Evolutionary conservation across 2,113 vertebrate species (phyloP), one percentile per base, ranked within the genome.

Genomic region (Salvelinus fontinalis): DNA sequence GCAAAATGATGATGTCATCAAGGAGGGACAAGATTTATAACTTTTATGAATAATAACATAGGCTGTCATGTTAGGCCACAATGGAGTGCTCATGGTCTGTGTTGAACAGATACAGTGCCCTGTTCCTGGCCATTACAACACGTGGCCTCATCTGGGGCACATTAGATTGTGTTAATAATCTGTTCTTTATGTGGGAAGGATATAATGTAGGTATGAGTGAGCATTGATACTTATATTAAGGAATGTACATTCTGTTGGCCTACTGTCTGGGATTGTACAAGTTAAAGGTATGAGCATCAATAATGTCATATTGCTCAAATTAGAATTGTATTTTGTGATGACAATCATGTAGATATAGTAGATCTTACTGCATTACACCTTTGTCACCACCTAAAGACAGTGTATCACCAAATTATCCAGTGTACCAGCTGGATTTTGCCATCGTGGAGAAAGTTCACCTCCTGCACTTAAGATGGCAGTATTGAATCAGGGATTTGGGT

Each of bases 401-500:
- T 65, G 24, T 44, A 44, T 44, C 2, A 44, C 39, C 39, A 44
- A 44, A 44, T 54, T 0, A 54, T 54, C 51, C 39, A 54, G 51
- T 54, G 16, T 29, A 67, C 14, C 24, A 67, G 65, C 14, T 29
- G 24, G 14, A 29, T 2, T 29, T 26, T 18, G 20, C 20, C n/a
- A 22, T 22, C 9, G 5, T 62, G n/a, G 59, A 62, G 59, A 62
- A 22, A 62, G n/a, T 62, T 22, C 59, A n/a, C n/a, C 16, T 62
- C 59, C 24, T 13, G 0, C 1, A 14, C 75, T 59, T 14, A 79
- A 91, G 91, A 84, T 88, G 90, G 86, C 89, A 89, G 82, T 87
- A 83, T 87, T 86, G 44, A 66, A 66, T 70, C 79, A 81, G 14
- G 29, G 1, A 74, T 76, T 1, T 67, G 6, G 6, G 9, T n/a